Conservation (phyloP, 2,888 invertebrate species). For the Cephus sareptanus region DNA sequence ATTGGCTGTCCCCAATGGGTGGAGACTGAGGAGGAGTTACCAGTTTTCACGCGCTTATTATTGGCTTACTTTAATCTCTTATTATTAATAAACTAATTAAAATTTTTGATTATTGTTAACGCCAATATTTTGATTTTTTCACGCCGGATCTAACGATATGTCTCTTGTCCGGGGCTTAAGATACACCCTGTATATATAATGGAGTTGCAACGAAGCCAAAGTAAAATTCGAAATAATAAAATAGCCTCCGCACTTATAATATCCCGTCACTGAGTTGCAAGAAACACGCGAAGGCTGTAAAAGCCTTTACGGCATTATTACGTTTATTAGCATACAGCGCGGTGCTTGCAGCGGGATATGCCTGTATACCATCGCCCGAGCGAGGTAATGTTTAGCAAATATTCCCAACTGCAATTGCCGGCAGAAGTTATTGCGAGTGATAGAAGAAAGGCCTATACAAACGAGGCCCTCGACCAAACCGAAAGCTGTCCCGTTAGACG, state of each 20-base stretch:
- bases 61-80: no score
- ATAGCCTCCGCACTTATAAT: neutral
- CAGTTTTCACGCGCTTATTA: no score
- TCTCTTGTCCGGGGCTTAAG: no score
- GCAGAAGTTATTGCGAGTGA: neutral
- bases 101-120: no score
- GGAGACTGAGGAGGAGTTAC: no score
- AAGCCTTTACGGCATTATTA: constrained; percentile 35
- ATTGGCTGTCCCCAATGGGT: no score
- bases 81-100: no score
- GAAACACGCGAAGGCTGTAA: constrained; percentile 20
- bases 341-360: neutral
- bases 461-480: neutral
- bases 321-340: constrained; percentile 28
- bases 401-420: neutral
- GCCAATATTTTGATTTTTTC: no score
- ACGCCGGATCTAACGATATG: no score
- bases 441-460: neutral
- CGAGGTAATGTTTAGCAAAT: constrained; percentile 8
- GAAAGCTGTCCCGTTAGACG: neutral
- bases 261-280: constrained; percentile 7
- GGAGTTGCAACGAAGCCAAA: neutral
- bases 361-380: neutral
- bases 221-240: constrained; percentile 7
- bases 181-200: neutral